phyloP scores from a whole-genome alignment of 1,140 invertebrate genomes.

The Cyclina sinensis region DNA sequence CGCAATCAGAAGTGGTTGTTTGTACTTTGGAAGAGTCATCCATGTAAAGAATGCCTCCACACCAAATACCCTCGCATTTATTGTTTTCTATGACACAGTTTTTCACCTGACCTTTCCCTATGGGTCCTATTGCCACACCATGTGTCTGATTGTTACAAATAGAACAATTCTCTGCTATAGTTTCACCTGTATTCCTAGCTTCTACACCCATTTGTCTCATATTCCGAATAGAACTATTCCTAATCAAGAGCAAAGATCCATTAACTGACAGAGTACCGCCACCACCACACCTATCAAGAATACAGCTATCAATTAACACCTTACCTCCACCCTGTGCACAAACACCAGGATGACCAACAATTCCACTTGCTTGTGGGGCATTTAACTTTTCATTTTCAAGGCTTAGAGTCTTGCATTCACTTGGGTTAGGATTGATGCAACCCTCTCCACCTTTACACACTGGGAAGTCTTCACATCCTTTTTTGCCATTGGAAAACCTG shows the following conservation, averaged over 20 bases:
- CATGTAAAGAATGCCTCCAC: not conserved
- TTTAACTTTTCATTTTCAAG: not conserved
- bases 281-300: slow-evolving; percentile 29
- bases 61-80: slow-evolving; percentile 22
- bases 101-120: not conserved
- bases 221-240: not conserved
- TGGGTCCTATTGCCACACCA: slow-evolving; percentile 27
- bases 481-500: slow-evolving; percentile 13
- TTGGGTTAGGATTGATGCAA: not conserved
- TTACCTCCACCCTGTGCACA: not conserved
- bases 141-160: slow-evolving; percentile 33
- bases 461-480: slow-evolving; percentile 15
- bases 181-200: not conserved
- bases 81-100: slow-evolving; percentile 6
- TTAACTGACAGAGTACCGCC: not conserved
- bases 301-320: slow-evolving; percentile 9
- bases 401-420: not conserved
- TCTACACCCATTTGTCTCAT: slow-evolving; percentile 22
- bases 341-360: slow-evolving; percentile 2
- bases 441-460: not conserved
- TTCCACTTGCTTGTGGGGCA: not conserved
- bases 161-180: not conserved
- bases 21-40: not conserved
- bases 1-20: not conserved
- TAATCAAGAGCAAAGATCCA: not conserved